Conservation (phyloP, 1,140 invertebrate genomes). For the Amphibalanus amphitrite region DNA sequence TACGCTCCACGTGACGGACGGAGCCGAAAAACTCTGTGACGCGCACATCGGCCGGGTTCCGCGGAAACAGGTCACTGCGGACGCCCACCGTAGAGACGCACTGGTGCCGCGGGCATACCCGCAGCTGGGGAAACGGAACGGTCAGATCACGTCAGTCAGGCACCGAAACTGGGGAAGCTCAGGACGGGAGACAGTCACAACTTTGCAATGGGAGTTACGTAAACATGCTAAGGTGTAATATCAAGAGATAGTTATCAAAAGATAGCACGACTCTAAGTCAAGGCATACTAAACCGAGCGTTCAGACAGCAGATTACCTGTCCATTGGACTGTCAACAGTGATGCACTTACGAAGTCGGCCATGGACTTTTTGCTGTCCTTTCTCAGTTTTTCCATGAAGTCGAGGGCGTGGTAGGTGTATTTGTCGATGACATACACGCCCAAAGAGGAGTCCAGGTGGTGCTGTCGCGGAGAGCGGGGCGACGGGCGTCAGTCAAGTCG, state of each 20-base stretch:
- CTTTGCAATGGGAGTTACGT: too few relatives aligned
- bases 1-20: slow-evolving; percentile 33
- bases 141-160: too few relatives aligned
- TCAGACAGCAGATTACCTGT: too few relatives aligned
- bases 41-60: slow-evolving; percentile 70
- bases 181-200: too few relatives aligned
- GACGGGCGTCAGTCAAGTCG: too few relatives aligned
- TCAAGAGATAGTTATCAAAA: too few relatives aligned
- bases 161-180: too few relatives aligned
- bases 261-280: too few relatives aligned
- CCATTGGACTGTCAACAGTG: too few relatives aligned
- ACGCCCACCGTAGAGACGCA: slow-evolving; percentile 93
- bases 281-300: too few relatives aligned
- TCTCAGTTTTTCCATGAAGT: slow-evolving; percentile 85
- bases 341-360: slow-evolving; percentile 16
- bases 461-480: slow-evolving; percentile 39
- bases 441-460: slow-evolving; percentile 94
- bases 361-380: slow-evolving; percentile 34
- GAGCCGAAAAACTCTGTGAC: slow-evolving; percentile 98
- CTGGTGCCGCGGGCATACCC: slow-evolving; percentile 81
- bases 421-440: slow-evolving; percentile 98
- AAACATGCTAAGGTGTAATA: too few relatives aligned
- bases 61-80: slow-evolving; percentile 68
- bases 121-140: slow-evolving; percentile 17
- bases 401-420: slow-evolving; percentile 92